A percentile compares a stretch with the other conserved stretches of the same genome.
These are phyloP conservation scores for Polyploca ridens DNA, from an alignment of 2,888 invertebrate genomes.

Conservation along the genomic window DNA sequence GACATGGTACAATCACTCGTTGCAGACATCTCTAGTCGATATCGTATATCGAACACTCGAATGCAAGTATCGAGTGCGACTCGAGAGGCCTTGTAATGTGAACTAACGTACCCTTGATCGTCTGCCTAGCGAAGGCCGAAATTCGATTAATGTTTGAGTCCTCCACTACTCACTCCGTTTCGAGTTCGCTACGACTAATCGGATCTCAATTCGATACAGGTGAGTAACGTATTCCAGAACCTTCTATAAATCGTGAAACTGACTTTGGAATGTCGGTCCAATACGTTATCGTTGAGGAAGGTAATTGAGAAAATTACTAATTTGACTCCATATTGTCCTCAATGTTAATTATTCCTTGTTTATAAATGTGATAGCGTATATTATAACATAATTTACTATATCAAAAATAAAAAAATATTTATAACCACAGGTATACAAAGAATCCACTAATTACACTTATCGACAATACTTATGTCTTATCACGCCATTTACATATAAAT, in stretches of 20 bases:
- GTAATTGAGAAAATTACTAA: too few relatives aligned
- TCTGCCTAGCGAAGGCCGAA: slow-evolving; percentile 66
- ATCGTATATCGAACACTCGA: slow-evolving; percentile 70
- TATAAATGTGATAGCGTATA: too few relatives aligned
- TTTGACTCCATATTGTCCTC: too few relatives aligned
- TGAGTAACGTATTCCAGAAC: slow-evolving; percentile 34
- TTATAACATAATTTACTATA: too few relatives aligned
- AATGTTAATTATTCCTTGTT: too few relatives aligned
- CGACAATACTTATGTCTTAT: too few relatives aligned
- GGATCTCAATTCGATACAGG: slow-evolving; percentile 58
- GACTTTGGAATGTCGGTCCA: not conserved
- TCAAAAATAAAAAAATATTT: too few relatives aligned
- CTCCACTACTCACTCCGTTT: slow-evolving; percentile 61
- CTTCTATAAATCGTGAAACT: slow-evolving; percentile 22
- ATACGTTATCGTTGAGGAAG: too few relatives aligned
- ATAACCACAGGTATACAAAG: too few relatives aligned
- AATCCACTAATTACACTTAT: too few relatives aligned
- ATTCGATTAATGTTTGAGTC: slow-evolving; percentile 79
- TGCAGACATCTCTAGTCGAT: slow-evolving; percentile 69
- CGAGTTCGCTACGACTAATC: slow-evolving; percentile 66
- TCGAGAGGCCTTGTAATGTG: slow-evolving; percentile 70
- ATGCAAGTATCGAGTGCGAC: slow-evolving; percentile 66
- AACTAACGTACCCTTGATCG: slow-evolving; percentile 75
- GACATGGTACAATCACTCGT: slow-evolving; percentile 70
- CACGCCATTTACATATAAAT: too few relatives aligned